phyloP scores from a whole-genome alignment of 1,140 invertebrate genomes.

The Drosophila teissieri region DNA sequence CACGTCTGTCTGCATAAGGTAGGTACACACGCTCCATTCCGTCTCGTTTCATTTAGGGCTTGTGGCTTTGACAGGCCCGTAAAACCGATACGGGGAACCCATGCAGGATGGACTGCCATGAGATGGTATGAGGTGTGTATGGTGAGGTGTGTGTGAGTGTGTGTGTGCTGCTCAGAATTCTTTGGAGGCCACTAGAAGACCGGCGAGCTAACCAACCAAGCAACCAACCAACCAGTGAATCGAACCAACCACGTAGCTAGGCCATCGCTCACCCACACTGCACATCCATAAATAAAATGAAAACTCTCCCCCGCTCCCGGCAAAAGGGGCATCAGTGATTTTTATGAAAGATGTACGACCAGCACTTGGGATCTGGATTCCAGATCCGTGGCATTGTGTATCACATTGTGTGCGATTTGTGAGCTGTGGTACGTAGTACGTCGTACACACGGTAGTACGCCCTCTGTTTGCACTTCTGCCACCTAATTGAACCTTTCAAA shows the following conservation, averaged over 20 bases:
- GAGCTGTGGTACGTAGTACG: no score
- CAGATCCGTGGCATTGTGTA: no score
- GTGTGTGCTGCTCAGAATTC: conserved; percentile 7
- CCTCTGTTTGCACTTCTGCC: conserved; percentile 43
- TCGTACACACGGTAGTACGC: background rate
- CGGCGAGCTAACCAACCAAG: no score
- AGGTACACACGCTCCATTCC: conserved; percentile 6
- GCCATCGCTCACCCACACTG: conserved; percentile 39
- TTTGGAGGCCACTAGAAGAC: conserved; percentile 5
- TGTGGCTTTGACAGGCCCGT: conserved; percentile 52
- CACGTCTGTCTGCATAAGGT: conserved; percentile 29
- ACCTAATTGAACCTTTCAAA: conserved; percentile 62
- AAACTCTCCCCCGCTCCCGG: conserved; percentile 6
- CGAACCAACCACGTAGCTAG: conserved; percentile 21
- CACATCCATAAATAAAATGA: conserved; percentile 27
- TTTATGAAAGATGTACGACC: conserved; percentile 24
- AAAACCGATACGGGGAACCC: conserved; percentile 1
- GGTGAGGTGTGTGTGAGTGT: no score
- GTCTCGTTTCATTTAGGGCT: conserved; percentile 22
- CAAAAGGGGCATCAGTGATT: conserved; percentile 6
- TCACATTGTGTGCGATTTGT: conserved; percentile 21
- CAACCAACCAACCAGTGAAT: background rate
- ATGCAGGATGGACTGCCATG: no score
- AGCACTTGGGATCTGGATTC: conserved; percentile 7
- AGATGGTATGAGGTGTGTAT: background rate